Base-by-base conservation (phyloP, 1,140 invertebrate genomes). In the Hestina assimilis region DNA sequence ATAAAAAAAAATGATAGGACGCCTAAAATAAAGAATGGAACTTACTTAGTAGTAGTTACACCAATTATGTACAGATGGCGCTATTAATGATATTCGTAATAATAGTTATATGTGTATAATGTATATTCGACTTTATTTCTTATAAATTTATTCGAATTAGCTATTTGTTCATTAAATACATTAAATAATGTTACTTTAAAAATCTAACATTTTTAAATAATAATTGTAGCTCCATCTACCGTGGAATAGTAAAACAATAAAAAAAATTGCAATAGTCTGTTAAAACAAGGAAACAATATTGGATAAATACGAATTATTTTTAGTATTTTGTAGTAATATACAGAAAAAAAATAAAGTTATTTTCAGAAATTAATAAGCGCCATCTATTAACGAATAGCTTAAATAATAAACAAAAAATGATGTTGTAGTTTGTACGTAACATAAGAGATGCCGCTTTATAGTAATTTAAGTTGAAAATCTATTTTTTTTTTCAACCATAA, bases 331-430 rank as follows among this genome's bases (percentile, higher is more conserved):
- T n/a, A n/a, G n/a, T n/a, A n/a, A n/a, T n/a, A n/a, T n/a, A n/a
- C n/a, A n/a, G n/a, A n/a, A n/a, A n/a, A n/a, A n/a, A n/a, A n/a
- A n/a, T n/a, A n/a, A n/a, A n/a, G n/a, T n/a, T n/a, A n/a, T n/a
- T n/a, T n/a, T n/a, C n/a, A n/a, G n/a, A n/a, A 11, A 31, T 31
- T 3, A 11, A 31, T 31, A 2, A 40, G 42, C n/a, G 42, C 52
- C 42, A 45, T 46, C 52, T 55, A 17, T 7, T 47, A 40, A 7
- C 21, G n/a, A 43, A 8, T 58, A 58, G 59, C 21, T 5, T 12
- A 5, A 11, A n/a, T 4, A 17, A 7, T 1, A 9, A 12, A 17
- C 4, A 7, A 15, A 7, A 38, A 9, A 8, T 38, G 1, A 4
- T 17, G 7, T 9, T 9, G 19, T 9, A 38, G 15, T 38, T 38